A percentile compares a stretch with the other conserved stretches of the same genome.
These are phyloP conservation scores for Orthosia gothica DNA, from an alignment of 2,888 invertebrate species.

Conservation along the genomic window DNA sequence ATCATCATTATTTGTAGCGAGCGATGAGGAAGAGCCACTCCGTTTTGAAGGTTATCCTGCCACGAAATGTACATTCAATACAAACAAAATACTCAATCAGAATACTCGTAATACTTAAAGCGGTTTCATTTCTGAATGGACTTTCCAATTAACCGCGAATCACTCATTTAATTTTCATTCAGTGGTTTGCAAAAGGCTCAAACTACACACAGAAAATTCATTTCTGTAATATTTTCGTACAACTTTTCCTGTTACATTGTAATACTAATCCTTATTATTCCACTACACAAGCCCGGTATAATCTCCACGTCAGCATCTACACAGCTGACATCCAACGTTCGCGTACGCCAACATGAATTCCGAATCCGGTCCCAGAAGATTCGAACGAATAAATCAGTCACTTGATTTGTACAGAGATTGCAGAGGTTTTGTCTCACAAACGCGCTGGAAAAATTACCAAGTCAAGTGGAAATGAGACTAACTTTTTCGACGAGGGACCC, in stretches of 20 bases:
- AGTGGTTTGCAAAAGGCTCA: neutral
- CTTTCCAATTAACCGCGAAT: conserved; percentile 19
- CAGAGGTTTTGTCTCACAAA: conserved; percentile 43
- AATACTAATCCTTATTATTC: conserved; percentile 49
- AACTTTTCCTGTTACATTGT: conserved; percentile 20
- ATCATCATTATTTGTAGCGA: conserved; percentile 41
- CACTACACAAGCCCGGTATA: conserved; percentile 31
- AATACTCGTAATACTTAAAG: neutral
- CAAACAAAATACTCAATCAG: conserved; percentile 1
- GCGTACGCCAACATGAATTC: conserved; percentile 49
- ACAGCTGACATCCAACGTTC: conserved; percentile 36
- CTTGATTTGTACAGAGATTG: conserved; percentile 58
- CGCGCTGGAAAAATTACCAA: conserved; percentile 42
- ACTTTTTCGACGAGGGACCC: conserved; percentile 38
- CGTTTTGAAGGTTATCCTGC: conserved; percentile 8
- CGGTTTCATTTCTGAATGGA: conserved; percentile 23
- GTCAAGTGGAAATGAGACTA: conserved; percentile 47
- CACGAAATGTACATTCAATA: conserved; percentile 16
- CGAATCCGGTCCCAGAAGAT: conserved; percentile 47
- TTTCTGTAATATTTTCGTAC: neutral
- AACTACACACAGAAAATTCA: conserved; percentile 3
- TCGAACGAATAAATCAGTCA: conserved; percentile 61
- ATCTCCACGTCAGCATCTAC: conserved; percentile 40
- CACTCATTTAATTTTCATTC: conserved; percentile 8
- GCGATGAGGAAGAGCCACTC: conserved; percentile 8